Evolutionary conservation across 2,888 invertebrate genomes (phyloP).

Genomic region (Cantharis lateralis): DNA sequence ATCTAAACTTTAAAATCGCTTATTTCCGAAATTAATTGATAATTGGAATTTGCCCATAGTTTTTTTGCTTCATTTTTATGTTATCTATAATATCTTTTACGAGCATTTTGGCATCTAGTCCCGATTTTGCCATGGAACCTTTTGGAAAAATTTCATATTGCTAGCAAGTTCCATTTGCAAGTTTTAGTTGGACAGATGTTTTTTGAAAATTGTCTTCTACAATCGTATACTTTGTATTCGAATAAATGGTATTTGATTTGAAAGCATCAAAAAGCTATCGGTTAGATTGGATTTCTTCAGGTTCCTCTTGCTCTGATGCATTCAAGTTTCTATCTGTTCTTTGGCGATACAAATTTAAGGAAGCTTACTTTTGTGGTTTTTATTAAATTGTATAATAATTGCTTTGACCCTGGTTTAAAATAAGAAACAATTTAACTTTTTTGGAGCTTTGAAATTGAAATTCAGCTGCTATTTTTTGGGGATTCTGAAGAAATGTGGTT

Average conservation of each 20-base stretch:
- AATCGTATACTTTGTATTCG: no score
- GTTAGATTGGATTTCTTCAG: background rate
- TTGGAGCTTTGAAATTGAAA: background rate
- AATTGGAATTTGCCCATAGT: no score
- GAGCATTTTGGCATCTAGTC: no score
- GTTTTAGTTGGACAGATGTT: no score
- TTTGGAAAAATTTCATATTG: no score
- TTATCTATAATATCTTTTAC: no score
- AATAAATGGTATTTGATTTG: background rate
- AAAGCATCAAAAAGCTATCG: background rate
- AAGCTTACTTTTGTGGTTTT: background rate
- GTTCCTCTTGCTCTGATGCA: background rate
- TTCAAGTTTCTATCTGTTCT: background rate
- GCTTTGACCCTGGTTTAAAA: background rate
- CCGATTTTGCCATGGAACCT: no score
- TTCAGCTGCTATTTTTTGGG: background rate
- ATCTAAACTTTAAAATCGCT: no score
- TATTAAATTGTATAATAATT: background rate
- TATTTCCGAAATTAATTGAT: no score
- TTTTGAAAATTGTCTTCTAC: no score
- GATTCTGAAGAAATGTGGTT: background rate
- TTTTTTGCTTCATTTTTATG: no score
- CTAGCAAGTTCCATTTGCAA: no score
- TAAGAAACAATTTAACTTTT: background rate
- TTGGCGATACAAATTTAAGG: background rate